Evolutionary conservation across 2,797 vertebrate species (phyloP).

Genomic region (Gymnocypris eckloni): DNA sequence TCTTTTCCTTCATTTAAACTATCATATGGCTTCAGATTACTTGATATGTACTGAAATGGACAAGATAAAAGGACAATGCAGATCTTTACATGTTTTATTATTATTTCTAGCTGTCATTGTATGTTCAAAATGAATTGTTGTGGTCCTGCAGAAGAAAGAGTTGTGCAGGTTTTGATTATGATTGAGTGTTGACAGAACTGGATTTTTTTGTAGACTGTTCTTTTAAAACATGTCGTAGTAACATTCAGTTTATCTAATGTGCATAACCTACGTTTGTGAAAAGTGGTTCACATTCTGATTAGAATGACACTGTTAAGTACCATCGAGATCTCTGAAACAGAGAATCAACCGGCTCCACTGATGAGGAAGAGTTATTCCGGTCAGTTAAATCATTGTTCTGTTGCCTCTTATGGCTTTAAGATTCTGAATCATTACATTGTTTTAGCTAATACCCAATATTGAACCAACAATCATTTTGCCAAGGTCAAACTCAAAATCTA

Average conservation of each 20-base stretch:
- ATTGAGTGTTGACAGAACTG: too few relatives aligned
- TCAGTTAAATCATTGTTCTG: conserved; percentile 47
- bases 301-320: background rate
- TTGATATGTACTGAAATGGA: background rate
- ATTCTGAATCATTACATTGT: conserved; percentile 46
- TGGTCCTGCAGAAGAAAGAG: background rate
- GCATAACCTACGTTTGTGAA: background rate
- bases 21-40: background rate
- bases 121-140: background rate
- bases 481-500: conserved; percentile 63
- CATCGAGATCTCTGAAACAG: background rate
- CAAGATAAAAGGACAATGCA: background rate
- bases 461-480: conserved; percentile 61
- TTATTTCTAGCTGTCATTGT: background rate
- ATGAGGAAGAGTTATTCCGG: conserved; percentile 1
- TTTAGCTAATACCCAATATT: conserved; percentile 51
- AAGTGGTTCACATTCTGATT: background rate
- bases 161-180: background rate
- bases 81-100: background rate
- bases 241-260: background rate
- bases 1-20: background rate
- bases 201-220: background rate
- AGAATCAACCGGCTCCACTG: background rate
- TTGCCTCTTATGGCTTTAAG: conserved; percentile 33
- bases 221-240: background rate